A percentile compares a stretch with the other conserved stretches of the same genome.
Evolutionary conservation across 2,888 invertebrate genomes (phyloP).

Genomic region (Dasypogon diadema): DNA sequence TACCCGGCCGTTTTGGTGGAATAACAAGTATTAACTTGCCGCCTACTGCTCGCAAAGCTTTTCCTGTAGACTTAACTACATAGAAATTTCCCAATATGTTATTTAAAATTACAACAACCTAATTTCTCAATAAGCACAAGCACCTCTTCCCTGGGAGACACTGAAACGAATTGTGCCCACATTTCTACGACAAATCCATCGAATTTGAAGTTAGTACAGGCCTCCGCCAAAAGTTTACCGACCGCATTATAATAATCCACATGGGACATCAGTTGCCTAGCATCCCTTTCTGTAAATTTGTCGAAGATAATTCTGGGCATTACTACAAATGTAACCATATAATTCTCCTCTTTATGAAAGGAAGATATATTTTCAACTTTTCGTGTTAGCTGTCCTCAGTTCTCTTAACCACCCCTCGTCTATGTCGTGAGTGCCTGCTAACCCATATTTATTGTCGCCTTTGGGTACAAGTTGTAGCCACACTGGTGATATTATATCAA

Average conservation of each 20-base stretch:
- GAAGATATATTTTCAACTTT: too few species aligned
- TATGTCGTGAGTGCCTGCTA: constrained; percentile 84
- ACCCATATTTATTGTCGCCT: constrained; percentile 73
- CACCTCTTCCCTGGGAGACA: too few species aligned
- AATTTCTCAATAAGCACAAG: constrained; percentile 73
- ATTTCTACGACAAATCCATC: constrained; percentile 93
- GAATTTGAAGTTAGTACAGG: constrained; percentile 82
- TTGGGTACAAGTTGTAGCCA: constrained; percentile 89
- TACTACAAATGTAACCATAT: too few species aligned
- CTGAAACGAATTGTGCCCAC: constrained; percentile 88
- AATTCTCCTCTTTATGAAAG: too few species aligned
- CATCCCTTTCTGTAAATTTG: constrained; percentile 83
- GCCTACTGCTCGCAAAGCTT: too few species aligned
- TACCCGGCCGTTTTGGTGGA: constrained; percentile 76
- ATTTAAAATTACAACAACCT: too few species aligned
- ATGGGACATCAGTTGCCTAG: constrained; percentile 77
- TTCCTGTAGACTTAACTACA: constrained; percentile 70
- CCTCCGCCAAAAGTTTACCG: constrained; percentile 76
- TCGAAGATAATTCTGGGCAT: constrained; percentile 92
- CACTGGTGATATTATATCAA: constrained; percentile 92
- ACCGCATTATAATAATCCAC: constrained; percentile 77
- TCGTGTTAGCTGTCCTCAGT: constrained; percentile 71
- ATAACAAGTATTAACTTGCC: constrained; percentile 82
- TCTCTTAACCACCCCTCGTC: constrained; percentile 86
- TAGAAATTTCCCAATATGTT: too few species aligned